Evolutionary conservation across 64 coral and sea anemone species (phyloP), one percentile per base, ranked within the genome.

Genomic region (Montipora capricornis): DNA sequence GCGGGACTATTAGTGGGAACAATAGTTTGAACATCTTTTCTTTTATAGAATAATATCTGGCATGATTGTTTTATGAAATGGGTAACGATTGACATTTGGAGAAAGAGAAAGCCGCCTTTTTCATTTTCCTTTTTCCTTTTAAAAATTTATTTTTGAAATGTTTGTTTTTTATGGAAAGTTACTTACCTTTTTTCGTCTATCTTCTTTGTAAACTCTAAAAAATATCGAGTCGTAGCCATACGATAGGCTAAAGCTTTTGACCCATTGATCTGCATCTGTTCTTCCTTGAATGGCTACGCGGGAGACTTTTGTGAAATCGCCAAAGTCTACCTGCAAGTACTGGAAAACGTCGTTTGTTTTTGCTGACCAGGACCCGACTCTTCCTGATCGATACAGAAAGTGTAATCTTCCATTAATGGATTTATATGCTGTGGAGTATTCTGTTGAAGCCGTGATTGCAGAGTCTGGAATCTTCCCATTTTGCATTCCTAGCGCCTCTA

Each of bases 281-380:
- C 88, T 58, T n/a, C 88, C 88, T 64, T 90, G 88, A 62, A 44
- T 90, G 37, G 88, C 13, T 2, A 90, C 75, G 0, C 88, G 88
- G 19, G 88, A 44, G 0, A 90, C 29, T 59, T 90, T 90, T 13
- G 20, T 78, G 58, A 50, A 77, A 14, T 79, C 59, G 10, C 88
- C 88, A 74, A 74, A 60, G 51, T 76, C 64, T 9, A 76, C 44
- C 51, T 86, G 82, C 45, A 89, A 74, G 4, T 20, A 89, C 12
- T 89, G 87, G 6, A 20, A 51, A 6, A 74, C 88, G 55, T 90
- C 75, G 24, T 79, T 79, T 2, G 0, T 37, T 48, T 64, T 61
- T 1, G 88, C 75, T 1, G 45, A 9, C 88, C 88, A 90, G 5
- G 88, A 50, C 16, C 88, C 88, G 9, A 13, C 20, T 37, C 88